Evolutionary conservation across 2,113 vertebrate genomes (phyloP).

Genomic region (Hepsetus odoe): DNA sequence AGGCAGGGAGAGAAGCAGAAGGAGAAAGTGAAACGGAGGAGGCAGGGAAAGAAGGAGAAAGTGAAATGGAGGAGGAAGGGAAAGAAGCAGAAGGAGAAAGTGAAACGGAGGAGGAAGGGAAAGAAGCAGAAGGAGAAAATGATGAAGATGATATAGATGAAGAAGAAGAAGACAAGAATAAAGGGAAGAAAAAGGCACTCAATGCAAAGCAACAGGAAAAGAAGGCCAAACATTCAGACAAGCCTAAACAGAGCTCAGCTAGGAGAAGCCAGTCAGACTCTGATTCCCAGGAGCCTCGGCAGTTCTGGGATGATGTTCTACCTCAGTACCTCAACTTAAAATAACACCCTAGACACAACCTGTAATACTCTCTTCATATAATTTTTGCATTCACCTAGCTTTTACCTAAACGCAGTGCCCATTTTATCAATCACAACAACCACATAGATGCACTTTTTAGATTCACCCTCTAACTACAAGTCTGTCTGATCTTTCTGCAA

Average conservation of each 20-base stretch:
- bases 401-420: background rate
- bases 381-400: too few species aligned
- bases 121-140: slow-evolving; percentile 36
- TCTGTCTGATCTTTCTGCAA: too few species aligned
- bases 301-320: slow-evolving; percentile 59
- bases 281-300: slow-evolving; percentile 46
- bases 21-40: slow-evolving; percentile 8
- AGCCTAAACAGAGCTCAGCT: slow-evolving; percentile 28
- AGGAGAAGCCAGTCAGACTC: slow-evolving; percentile 31
- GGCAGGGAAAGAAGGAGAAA: background rate
- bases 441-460: too few species aligned
- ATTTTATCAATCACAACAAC: too few species aligned
- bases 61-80: background rate
- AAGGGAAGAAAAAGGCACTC: slow-evolving; percentile 38
- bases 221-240: background rate
- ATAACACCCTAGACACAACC: slow-evolving; percentile 7
- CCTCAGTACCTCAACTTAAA: slow-evolving; percentile 58
- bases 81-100: background rate
- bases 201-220: slow-evolving; percentile 30
- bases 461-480: too few species aligned
- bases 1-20: background rate
- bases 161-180: background rate
- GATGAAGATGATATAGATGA: slow-evolving; percentile 46
- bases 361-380: background rate
- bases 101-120: background rate